Evolutionary conservation across 2,888 invertebrate species (phyloP).

Genomic region (Cyrtodaria siliqua): DNA sequence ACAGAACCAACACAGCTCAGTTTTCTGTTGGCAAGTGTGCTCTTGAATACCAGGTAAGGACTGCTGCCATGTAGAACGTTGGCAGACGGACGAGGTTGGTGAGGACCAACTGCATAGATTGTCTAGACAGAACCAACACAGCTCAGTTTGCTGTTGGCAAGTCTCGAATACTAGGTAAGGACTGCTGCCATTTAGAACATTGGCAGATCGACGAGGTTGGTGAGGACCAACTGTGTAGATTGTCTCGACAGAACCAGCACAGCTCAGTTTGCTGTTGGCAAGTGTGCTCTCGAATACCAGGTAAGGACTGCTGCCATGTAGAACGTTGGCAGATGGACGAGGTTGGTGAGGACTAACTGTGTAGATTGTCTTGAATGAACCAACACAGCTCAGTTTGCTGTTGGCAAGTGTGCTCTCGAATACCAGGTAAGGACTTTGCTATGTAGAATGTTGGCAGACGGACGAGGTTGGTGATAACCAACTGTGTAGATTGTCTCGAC

Average conservation of each 20-base stretch:
- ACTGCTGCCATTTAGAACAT: too few species aligned
- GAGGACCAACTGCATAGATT: constrained; percentile 99
- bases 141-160: constrained; percentile 99
- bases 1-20: constrained; percentile 99
- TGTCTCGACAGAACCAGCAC: constrained; percentile 99
- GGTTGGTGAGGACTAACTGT: constrained; percentile 94
- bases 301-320: constrained; percentile 83
- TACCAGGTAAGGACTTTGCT: constrained; percentile 89
- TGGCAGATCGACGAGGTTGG: constrained; percentile 86
- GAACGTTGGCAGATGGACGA: constrained; percentile 81
- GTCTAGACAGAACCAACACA: constrained; percentile 99
- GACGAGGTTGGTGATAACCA: constrained; percentile 91
- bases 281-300: constrained; percentile 93
- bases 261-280: constrained; percentile 98
- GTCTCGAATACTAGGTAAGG: constrained; percentile 91
- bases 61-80: constrained; percentile 65
- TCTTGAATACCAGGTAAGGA: constrained; percentile 90
- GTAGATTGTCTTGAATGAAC: constrained; percentile 99
- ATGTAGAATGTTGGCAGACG: constrained; percentile 72
- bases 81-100: constrained; percentile 86
- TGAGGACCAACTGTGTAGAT: constrained; percentile 98
- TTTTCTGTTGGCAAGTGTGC: constrained; percentile 98
- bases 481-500: constrained; percentile 99
- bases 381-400: constrained; percentile 99
- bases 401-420: constrained; percentile 95